Conservation (phyloP, 2,888 invertebrate genomes). For the Mellilla xanthometata region DNA sequence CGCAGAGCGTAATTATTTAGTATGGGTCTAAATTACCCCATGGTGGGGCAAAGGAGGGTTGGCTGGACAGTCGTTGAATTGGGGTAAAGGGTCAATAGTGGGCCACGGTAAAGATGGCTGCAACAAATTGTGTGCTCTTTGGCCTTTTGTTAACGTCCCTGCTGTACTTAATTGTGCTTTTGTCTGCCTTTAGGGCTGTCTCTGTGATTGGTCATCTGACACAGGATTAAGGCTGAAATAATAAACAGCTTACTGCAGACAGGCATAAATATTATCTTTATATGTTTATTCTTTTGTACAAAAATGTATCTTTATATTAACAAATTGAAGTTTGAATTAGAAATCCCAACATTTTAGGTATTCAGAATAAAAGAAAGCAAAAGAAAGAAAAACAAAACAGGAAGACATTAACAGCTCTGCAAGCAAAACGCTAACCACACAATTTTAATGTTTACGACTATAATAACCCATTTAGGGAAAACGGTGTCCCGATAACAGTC, state of each 20-base stretch:
- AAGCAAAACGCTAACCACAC: conserved; percentile 2
- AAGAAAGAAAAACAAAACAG: no score
- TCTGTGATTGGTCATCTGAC: conserved; percentile 61
- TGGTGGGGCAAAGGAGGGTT: conserved; percentile 45
- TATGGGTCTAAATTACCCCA: conserved; percentile 35
- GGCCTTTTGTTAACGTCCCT: conserved; percentile 75
- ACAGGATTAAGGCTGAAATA: conserved; percentile 54
- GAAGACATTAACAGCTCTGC: not conserved
- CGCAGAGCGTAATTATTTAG: conserved; percentile 30
- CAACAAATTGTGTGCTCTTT: conserved; percentile 77
- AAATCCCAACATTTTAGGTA: no score
- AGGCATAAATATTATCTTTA: no score
- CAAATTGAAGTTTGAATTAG: no score
- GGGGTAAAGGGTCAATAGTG: conserved; percentile 80
- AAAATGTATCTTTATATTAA: no score
- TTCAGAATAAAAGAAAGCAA: no score
- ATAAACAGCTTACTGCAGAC: conserved; percentile 27
- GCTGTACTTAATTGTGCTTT: conserved; percentile 81
- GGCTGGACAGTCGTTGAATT: conserved; percentile 54
- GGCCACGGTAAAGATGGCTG: conserved; percentile 77
- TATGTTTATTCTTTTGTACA: no score
- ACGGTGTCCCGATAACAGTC: conserved; percentile 1
- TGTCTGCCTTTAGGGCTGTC: conserved; percentile 60
- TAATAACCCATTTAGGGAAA: conserved; percentile 6
- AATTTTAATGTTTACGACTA: conserved; percentile 2